Percentiles rank a stretch among this genome's conserved stretches.
Conservation (phyloP, 2,113 vertebrate species). For the Sapajus apella region DNA sequence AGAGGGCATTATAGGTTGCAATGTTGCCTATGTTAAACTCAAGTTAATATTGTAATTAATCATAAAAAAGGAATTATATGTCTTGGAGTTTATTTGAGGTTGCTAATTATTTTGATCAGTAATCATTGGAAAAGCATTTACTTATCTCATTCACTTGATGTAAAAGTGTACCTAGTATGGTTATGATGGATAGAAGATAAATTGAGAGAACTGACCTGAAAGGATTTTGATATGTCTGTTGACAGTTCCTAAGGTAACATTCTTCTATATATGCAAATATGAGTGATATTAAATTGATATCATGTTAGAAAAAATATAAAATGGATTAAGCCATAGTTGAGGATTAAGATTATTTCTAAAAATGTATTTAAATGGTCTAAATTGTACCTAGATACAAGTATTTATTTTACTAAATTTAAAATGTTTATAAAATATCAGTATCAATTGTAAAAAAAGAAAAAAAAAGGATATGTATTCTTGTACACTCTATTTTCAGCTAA, state of each 20-base stretch:
- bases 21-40: neutral
- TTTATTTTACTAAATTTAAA: conserved; percentile 11
- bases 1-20: neutral
- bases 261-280: neutral
- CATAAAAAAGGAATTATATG: neutral
- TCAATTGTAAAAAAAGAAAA: neutral
- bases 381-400: neutral
- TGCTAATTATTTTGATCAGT: neutral
- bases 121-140: neutral
- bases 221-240: neutral
- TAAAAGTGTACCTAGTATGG: neutral
- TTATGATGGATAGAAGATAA: neutral
- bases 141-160: neutral
- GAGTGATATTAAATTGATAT: neutral
- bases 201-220: neutral
- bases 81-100: neutral
- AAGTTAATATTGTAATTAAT: neutral
- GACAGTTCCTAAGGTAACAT: neutral
- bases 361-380: neutral
- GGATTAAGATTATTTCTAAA: neutral
- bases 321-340: neutral
- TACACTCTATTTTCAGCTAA: neutral
- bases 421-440: neutral
- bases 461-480: neutral
- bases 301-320: neutral